Evolutionary conservation across 2,888 invertebrate genomes (phyloP).

Genomic region (Pyrrhosoma nymphula): DNA sequence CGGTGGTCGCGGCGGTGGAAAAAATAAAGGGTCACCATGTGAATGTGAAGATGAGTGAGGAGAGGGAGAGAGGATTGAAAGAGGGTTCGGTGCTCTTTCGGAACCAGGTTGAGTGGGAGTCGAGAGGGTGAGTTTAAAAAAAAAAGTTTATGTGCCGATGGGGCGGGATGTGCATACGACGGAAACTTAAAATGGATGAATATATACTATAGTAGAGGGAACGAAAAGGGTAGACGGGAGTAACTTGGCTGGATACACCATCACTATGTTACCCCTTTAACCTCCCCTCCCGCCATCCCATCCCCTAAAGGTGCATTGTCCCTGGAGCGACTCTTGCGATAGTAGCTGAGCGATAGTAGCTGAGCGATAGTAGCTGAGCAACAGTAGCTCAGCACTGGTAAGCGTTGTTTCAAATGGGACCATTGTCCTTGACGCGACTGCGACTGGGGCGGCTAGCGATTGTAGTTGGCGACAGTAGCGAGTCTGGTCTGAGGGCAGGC

Average conservation of each 20-base stretch:
- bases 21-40: background rate
- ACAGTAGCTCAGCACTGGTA: no score
- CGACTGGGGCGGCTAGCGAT: no score
- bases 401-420: no score
- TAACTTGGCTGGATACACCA: background rate
- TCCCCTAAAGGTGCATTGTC: no score
- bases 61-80: background rate
- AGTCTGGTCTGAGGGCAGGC: no score
- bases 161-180: background rate
- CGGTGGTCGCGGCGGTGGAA: background rate
- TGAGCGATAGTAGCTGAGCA: no score
- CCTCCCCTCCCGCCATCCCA: background rate
- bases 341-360: no score
- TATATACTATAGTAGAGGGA: background rate
- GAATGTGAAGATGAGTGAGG: background rate
- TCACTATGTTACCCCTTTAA: background rate
- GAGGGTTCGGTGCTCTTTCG: background rate
- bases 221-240: background rate
- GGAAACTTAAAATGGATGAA: background rate
- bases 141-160: background rate
- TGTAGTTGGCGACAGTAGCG: no score
- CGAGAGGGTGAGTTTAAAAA: background rate
- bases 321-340: no score
- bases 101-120: slow-evolving; percentile 3
- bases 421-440: no score